Evolutionary conservation across 2,113 vertebrate genomes (phyloP).

Genomic region (Scytalopus superciliaris): DNA sequence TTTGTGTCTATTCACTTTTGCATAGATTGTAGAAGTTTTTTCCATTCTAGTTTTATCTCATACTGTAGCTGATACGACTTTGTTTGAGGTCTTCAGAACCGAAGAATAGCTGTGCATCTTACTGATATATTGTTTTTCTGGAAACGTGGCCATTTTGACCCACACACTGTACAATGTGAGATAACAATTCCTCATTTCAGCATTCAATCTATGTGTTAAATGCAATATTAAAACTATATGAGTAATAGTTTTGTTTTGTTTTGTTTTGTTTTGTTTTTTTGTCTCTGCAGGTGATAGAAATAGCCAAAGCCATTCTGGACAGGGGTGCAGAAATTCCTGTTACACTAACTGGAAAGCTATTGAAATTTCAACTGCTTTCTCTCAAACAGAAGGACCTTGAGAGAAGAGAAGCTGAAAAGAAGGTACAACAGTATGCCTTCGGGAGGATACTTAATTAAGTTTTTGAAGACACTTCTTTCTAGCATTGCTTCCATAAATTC

Average conservation of each 20-base stretch:
- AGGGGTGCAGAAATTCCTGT: constrained; percentile 79
- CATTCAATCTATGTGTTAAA: background rate
- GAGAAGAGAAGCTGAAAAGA: constrained; percentile 75
- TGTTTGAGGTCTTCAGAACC: background rate
- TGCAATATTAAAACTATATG: background rate
- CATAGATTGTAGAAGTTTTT: background rate
- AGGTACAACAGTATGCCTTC: constrained; percentile 54
- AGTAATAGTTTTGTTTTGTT: background rate
- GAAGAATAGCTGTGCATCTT: background rate
- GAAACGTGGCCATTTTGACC: background rate
- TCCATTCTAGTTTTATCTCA: background rate
- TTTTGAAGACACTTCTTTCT: background rate
- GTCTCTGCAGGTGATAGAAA: constrained; percentile 76
- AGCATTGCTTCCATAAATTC: background rate
- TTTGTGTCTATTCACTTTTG: background rate
- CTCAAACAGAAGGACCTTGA: constrained; percentile 81
- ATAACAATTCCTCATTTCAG: background rate
- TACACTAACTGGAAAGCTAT: constrained; percentile 84
- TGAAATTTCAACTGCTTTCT: constrained; percentile 89
- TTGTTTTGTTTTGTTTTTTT: background rate
- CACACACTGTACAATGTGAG: background rate
- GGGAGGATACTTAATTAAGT: background rate
- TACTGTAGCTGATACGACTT: background rate
- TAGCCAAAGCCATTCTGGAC: constrained; percentile 80
- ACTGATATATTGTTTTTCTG: background rate